phyloP scores from a whole-genome alignment of 2,888 invertebrate species.

The Hylaea fasciaria region DNA sequence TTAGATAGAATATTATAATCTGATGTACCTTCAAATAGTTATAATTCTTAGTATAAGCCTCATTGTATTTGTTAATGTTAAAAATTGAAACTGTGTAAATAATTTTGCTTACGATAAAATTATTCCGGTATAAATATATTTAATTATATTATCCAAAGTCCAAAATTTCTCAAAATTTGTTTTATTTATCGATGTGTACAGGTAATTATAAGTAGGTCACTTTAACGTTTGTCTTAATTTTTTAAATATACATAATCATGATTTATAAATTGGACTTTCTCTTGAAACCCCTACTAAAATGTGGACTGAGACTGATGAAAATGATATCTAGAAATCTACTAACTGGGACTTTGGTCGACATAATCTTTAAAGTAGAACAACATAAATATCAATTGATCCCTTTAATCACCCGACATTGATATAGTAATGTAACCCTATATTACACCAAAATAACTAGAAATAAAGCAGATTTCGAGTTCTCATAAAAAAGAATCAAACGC shows the following conservation, averaged over 20 bases:
- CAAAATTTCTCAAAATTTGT: conserved; percentile 71
- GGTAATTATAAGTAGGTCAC: conserved; percentile 80
- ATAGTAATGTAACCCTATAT: no score
- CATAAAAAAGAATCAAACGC: no score
- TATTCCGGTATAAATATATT: conserved; percentile 60
- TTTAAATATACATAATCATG: conserved; percentile 82
- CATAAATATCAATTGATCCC: no score
- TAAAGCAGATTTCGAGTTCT: no score
- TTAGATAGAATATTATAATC: conserved; percentile 61
- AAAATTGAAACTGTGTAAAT: conserved; percentile 67
- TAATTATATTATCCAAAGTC: conserved; percentile 68
- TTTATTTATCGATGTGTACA: conserved; percentile 81
- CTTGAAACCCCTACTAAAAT: neutral
- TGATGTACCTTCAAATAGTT: conserved; percentile 65
- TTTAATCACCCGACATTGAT: no score
- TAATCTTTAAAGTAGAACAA: no score
- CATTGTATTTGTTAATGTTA: conserved; percentile 57
- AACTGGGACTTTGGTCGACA: no score
- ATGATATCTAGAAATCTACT: no score
- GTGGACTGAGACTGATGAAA: no score
- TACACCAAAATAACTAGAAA: no score
- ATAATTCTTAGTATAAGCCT: conserved; percentile 53
- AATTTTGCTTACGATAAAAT: conserved; percentile 62
- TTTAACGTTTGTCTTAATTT: conserved; percentile 79
- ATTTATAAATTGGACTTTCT: conserved; percentile 67